A percentile compares a stretch with the other conserved stretches of the same genome.
phyloP scores from a whole-genome alignment of 2,113 vertebrate species.

The Stegastes partitus region DNA sequence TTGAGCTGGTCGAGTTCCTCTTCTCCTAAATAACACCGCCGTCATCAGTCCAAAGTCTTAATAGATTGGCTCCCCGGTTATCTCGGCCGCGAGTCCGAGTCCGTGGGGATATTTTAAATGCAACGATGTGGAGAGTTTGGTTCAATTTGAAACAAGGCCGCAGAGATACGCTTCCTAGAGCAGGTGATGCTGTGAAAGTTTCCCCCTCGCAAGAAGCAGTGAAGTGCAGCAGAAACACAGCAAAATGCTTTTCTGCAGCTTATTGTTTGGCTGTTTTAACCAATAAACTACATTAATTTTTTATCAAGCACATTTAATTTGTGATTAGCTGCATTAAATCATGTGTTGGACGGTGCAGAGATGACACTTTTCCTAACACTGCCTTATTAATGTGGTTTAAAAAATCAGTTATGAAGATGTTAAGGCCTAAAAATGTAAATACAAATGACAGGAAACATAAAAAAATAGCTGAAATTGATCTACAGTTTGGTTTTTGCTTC shows the following conservation, averaged over 20 bases:
- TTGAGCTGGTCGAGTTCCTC: constrained; percentile 52
- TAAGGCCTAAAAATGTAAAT: no score
- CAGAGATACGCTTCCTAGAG: constrained; percentile 6
- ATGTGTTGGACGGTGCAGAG: no score
- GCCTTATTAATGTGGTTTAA: no score
- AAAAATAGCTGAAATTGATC: no score
- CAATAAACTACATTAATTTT: background rate
- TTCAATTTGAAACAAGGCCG: background rate
- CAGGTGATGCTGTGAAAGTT: background rate
- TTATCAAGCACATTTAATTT: no score
- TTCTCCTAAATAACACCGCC: constrained; percentile 31
- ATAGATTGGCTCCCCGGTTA: constrained; percentile 34
- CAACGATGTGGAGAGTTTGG: background rate
- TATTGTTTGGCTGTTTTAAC: background rate
- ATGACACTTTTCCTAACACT: no score
- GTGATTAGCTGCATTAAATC: no score
- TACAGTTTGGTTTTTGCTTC: no score
- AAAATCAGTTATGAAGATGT: no score
- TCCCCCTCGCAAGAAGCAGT: background rate
- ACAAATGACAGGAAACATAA: no score
- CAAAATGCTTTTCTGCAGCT: no score
- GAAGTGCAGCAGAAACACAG: background rate
- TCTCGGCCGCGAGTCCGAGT: constrained; percentile 23
- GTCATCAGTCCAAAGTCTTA: constrained; percentile 41
- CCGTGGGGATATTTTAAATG: background rate